phyloP scores from a whole-genome alignment of 2,797 vertebrate species.

The Natrix natrix region DNA sequence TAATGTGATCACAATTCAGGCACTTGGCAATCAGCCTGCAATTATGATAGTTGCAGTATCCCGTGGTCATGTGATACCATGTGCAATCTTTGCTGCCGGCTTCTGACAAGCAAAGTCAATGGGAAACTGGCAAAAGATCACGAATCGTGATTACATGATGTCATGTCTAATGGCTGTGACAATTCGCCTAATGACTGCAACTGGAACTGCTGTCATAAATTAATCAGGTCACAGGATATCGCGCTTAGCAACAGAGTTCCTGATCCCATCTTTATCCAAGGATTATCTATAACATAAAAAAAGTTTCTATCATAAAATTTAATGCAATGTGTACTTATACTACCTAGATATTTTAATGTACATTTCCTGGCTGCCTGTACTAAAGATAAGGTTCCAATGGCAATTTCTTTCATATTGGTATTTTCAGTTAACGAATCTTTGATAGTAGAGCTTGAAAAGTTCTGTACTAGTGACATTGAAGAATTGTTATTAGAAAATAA shows the following conservation, averaged over 20 bases:
- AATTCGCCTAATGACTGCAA: not conserved
- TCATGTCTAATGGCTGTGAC: not conserved
- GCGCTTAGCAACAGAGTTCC: not conserved
- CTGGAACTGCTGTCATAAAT: not conserved
- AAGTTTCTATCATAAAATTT: not conserved
- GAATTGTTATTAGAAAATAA: not conserved
- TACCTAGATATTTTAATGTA: not conserved
- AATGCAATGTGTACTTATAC: not conserved
- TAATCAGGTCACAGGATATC: not conserved
- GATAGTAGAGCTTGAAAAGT: not conserved
- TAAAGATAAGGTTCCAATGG: not conserved
- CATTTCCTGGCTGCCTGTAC: not conserved
- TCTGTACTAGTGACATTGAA: not conserved
- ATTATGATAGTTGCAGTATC: not conserved
- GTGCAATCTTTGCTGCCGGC: not conserved
- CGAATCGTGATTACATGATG: not conserved
- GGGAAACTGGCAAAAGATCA: not conserved
- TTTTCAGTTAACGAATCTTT: not conserved
- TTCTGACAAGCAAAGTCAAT: not conserved
- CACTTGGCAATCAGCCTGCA: not conserved
- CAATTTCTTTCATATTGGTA: not conserved
- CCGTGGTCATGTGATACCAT: not conserved
- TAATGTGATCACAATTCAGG: not conserved
- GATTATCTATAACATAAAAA: not conserved
- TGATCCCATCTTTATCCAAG: not conserved